Percentiles rank a stretch among this genome's conserved stretches.
Evolutionary conservation across 2,113 vertebrate genomes (phyloP).

Genomic region (Mirza zaza): DNA sequence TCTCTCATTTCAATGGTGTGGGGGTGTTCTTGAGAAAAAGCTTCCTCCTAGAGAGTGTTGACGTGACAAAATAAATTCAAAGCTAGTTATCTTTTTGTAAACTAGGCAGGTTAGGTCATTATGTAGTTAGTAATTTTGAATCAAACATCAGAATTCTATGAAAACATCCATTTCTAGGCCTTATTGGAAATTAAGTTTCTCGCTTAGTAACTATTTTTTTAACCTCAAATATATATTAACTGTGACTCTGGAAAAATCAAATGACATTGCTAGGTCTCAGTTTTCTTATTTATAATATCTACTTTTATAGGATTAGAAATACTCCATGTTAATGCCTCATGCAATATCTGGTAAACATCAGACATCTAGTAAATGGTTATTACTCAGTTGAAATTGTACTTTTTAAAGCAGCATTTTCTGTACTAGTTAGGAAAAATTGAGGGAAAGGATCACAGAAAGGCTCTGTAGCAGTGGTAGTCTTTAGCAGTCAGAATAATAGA

Average conservation of each 20-base stretch:
- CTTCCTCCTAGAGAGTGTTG: not conserved
- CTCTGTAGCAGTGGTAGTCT: not conserved
- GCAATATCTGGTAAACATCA: not conserved
- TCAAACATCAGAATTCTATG: not conserved
- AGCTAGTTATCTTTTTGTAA: not conserved
- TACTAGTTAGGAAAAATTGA: not conserved
- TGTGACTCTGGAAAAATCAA: not conserved
- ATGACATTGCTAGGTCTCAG: not conserved
- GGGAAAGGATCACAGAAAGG: not conserved
- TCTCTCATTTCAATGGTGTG: not conserved
- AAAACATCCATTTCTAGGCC: not conserved
- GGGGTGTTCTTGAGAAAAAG: not conserved
- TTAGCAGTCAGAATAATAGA: not conserved
- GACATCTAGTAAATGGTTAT: not conserved
- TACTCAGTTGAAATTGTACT: not conserved
- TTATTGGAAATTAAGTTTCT: not conserved
- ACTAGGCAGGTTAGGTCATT: not conserved
- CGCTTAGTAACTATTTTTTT: not conserved
- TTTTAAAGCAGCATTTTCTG: not conserved
- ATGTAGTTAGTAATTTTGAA: not conserved
- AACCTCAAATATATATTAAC: not conserved
- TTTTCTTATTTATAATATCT: not conserved
- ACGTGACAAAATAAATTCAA: not conserved
- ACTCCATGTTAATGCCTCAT: not conserved
- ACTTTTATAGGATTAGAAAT: not conserved